Evolutionary conservation across 1,140 invertebrate genomes (phyloP).

Genomic region (Brachionus rotundiformis): DNA sequence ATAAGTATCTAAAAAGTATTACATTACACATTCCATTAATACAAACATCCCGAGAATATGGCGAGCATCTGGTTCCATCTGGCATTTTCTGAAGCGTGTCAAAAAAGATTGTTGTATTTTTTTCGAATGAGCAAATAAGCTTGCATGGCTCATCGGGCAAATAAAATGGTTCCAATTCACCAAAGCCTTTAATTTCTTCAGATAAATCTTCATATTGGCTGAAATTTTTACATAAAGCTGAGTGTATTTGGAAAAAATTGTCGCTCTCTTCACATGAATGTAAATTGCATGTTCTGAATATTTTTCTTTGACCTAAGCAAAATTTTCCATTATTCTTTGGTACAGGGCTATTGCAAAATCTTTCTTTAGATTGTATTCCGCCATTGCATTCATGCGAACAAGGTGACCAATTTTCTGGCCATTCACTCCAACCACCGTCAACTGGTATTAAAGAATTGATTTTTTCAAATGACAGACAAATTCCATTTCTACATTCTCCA

Average conservation of each 20-base stretch:
- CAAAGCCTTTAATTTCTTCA: background rate
- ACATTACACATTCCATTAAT: slow-evolving; percentile 78
- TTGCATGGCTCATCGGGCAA: background rate
- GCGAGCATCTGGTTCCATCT: slow-evolving; percentile 84
- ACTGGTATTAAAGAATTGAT: background rate
- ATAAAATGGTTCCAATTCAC: background rate
- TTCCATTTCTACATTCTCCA: slow-evolving; percentile 77
- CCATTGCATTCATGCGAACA: slow-evolving; percentile 37
- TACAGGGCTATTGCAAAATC: slow-evolving; percentile 55
- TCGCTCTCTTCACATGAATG: slow-evolving; percentile 53
- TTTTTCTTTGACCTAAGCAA: slow-evolving; percentile 76
- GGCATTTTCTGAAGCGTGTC: slow-evolving; percentile 55
- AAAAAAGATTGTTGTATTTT: background rate
- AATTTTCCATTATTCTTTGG: slow-evolving; percentile 70
- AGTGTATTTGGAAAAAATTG: slow-evolving; percentile 2
- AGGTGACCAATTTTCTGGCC: slow-evolving; percentile 10
- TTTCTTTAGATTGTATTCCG: slow-evolving; percentile 16
- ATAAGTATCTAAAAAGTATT: too few relatives aligned
- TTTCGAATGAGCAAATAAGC: background rate
- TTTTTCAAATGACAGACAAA: slow-evolving; percentile 70
- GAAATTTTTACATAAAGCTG: slow-evolving; percentile 20
- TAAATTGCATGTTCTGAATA: slow-evolving; percentile 70
- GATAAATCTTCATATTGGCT: background rate
- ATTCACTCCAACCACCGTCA: slow-evolving; percentile 34
- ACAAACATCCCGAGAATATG: slow-evolving; percentile 77